phyloP scores from a whole-genome alignment of 2,888 invertebrate species.

The Lottia gigantea region DNA sequence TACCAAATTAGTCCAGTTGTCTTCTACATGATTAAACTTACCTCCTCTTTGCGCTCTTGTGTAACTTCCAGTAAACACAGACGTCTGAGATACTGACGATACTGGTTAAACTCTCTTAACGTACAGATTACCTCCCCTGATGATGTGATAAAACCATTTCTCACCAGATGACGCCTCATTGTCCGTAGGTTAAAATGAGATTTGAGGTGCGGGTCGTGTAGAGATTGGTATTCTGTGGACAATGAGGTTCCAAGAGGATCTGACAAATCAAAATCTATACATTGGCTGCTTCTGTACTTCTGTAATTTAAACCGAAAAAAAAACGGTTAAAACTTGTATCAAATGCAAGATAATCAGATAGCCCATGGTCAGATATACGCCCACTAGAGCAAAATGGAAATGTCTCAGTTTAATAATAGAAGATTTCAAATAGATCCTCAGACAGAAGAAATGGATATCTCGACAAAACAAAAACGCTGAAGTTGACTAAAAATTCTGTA shows the following conservation, averaged over 20 bases:
- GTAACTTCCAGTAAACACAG: slow-evolving; percentile 46
- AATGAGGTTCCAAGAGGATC: slow-evolving; percentile 51
- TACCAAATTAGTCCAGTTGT: too few relatives aligned
- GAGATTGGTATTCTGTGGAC: slow-evolving; percentile 51
- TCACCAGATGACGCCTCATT: slow-evolving; percentile 42
- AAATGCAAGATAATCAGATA: too few relatives aligned
- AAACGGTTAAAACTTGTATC: background rate
- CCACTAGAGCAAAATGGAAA: too few relatives aligned
- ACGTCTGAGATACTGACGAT: slow-evolving; percentile 72
- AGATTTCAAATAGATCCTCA: too few relatives aligned
- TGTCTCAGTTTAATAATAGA: too few relatives aligned
- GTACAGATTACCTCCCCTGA: slow-evolving; percentile 76
- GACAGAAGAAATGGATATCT: too few relatives aligned
- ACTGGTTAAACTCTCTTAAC: slow-evolving; percentile 76
- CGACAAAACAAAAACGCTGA: too few relatives aligned
- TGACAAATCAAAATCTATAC: slow-evolving; percentile 55
- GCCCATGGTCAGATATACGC: too few relatives aligned
- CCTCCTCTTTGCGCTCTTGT: slow-evolving; percentile 36
- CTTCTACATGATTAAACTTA: background rate
- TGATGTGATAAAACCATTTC: slow-evolving; percentile 72
- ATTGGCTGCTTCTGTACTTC: slow-evolving; percentile 44
- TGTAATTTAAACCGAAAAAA: slow-evolving; percentile 19
- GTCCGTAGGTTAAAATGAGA: slow-evolving; percentile 39
- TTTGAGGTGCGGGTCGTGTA: slow-evolving; percentile 59
- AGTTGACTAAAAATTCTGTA: too few relatives aligned